Conservation (phyloP, 2,113 vertebrate species). For the Oryzias javanicus region DNA sequence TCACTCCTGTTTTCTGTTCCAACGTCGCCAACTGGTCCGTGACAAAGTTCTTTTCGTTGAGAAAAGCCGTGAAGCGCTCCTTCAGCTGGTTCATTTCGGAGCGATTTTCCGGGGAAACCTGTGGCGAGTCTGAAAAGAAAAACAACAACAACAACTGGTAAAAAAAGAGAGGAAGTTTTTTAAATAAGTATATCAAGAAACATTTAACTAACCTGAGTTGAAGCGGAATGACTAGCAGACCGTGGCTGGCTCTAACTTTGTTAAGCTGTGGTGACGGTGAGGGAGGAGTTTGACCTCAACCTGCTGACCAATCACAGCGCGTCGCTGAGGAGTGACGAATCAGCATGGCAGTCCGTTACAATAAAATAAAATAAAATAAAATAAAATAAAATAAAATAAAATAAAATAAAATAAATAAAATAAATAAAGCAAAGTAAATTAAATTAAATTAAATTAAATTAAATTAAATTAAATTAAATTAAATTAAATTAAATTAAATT, state of each 20-base stretch:
- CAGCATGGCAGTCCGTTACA: not conserved
- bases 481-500: no score
- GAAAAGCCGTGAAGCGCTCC: slow-evolving; percentile 78
- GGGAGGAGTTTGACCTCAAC: slow-evolving; percentile 24
- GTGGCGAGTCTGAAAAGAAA: not conserved
- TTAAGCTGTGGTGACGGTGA: not conserved
- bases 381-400: no score
- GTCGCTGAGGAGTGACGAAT: not conserved
- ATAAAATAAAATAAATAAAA: no score
- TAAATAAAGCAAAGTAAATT: no score
- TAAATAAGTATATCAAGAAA: not conserved
- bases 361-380: no score
- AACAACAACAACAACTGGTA: not conserved
- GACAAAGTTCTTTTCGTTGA: slow-evolving; percentile 80
- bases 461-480: no score
- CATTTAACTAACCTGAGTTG: slow-evolving; percentile 26
- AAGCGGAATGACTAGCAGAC: not conserved
- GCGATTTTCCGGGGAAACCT: slow-evolving; percentile 20
- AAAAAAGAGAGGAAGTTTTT: fast-evolving
- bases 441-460: no score
- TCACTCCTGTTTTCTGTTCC: slow-evolving; percentile 82
- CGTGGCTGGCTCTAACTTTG: not conserved
- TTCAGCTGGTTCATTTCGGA: slow-evolving; percentile 64
- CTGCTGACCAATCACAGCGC: slow-evolving; percentile 55
- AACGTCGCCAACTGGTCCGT: slow-evolving; percentile 77